Percentiles rank a stretch among this genome's conserved stretches.
phyloP scores from a whole-genome alignment of 2,797 vertebrate genomes.

The Dryobates pubescens region DNA sequence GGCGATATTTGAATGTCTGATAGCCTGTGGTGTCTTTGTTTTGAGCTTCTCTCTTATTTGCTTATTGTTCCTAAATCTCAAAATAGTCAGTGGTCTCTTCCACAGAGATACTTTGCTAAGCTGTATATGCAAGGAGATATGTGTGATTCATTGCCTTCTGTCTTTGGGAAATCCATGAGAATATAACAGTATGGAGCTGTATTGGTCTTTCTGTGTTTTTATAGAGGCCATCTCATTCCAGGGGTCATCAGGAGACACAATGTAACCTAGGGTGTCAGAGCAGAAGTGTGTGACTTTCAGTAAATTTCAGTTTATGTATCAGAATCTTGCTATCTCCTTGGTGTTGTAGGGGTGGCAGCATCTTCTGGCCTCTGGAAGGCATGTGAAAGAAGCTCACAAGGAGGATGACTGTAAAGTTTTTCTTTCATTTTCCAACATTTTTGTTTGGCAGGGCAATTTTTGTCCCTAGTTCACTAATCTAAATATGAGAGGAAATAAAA shows the following conservation, averaged over 20 bases:
- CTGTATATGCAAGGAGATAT: neutral
- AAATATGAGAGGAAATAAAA: neutral
- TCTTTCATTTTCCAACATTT: neutral
- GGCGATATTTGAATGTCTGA: neutral
- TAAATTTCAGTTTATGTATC: neutral
- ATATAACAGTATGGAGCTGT: neutral
- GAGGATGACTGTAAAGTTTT: neutral
- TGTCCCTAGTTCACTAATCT: neutral
- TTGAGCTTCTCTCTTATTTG: neutral
- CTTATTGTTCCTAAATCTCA: neutral
- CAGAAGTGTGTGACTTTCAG: neutral
- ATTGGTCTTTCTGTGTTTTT: neutral
- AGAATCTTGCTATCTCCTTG: neutral
- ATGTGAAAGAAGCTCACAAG: neutral
- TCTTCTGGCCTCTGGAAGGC: neutral
- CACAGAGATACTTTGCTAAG: neutral
- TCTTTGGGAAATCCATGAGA: neutral
- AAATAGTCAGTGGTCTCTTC: neutral
- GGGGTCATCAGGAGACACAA: neutral
- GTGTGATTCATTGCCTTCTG: neutral
- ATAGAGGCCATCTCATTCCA: neutral
- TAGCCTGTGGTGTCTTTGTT: neutral
- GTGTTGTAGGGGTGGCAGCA: neutral
- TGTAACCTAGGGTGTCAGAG: accelerated
- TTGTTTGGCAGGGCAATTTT: neutral